Evolutionary conservation across 2,113 vertebrate species (phyloP).

Genomic region (Pluvialis apricaria): DNA sequence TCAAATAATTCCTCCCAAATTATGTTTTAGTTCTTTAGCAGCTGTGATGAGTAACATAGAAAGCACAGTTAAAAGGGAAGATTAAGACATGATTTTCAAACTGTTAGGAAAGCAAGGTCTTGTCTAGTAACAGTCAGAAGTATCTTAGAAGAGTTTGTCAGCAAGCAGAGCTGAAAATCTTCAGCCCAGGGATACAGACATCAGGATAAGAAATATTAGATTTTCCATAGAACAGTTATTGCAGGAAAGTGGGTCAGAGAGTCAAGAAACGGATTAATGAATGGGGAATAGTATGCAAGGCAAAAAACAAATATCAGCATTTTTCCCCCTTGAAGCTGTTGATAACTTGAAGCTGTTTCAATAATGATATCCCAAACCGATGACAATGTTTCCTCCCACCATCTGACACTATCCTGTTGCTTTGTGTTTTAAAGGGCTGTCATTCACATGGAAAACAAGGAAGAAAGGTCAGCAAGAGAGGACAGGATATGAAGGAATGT

Average conservation of each 20-base stretch:
- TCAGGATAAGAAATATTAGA: constrained; percentile 58
- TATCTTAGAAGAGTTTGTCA: neutral
- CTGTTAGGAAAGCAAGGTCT: neutral
- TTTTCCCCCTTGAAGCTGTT: constrained; percentile 47
- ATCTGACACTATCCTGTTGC: constrained; percentile 38
- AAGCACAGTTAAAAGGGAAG: neutral
- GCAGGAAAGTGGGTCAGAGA: constrained; percentile 74
- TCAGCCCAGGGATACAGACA: constrained; percentile 19
- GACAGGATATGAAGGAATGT: constrained; percentile 67
- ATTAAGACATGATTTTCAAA: neutral
- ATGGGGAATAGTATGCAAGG: constrained; percentile 63
- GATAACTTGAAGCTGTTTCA: constrained; percentile 74
- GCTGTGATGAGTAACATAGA: neutral
- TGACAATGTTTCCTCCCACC: constrained; percentile 60
- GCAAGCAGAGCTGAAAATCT: constrained; percentile 22
- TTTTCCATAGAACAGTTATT: constrained; percentile 74
- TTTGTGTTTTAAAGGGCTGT: constrained; percentile 49
- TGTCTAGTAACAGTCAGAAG: neutral
- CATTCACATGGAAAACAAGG: constrained; percentile 38
- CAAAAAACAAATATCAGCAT: constrained; percentile 70
- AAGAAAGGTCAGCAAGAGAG: constrained; percentile 59
- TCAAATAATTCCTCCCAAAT: neutral
- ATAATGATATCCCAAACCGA: constrained; percentile 69
- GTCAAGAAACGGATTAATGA: constrained; percentile 70
- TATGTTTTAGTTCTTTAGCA: neutral